phyloP scores from a whole-genome alignment of 2,113 vertebrate species.

The Phylloscopus trochiloides region DNA sequence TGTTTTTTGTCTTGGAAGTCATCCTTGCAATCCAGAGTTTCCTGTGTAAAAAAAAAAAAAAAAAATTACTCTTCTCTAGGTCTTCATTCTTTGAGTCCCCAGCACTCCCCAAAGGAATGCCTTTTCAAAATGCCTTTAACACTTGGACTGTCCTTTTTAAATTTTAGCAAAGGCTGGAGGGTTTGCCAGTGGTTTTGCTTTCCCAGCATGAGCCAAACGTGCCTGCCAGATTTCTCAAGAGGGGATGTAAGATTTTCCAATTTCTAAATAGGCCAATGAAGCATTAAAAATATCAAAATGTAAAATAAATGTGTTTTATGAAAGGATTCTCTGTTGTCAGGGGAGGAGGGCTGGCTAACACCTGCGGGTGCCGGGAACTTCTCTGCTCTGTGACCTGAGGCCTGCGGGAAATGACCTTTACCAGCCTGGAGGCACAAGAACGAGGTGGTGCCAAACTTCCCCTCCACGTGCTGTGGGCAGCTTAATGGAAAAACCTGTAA shows the following conservation, averaged over 20 bases:
- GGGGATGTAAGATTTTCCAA: conserved; percentile 68
- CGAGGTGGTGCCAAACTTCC: conserved; percentile 29
- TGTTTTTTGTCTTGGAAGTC: background rate
- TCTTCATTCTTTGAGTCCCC: background rate
- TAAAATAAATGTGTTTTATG: conserved; percentile 65
- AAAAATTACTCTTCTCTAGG: background rate
- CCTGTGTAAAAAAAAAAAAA: background rate
- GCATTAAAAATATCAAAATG: conserved; percentile 55
- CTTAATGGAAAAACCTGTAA: conserved; percentile 59
- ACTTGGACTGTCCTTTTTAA: background rate
- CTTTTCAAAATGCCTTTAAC: background rate
- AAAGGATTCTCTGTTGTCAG: conserved; percentile 73
- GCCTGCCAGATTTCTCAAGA: conserved; percentile 52
- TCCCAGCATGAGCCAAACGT: conserved; percentile 24
- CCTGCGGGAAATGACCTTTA: conserved; percentile 47
- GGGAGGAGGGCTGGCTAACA: conserved; percentile 54
- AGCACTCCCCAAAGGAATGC: background rate
- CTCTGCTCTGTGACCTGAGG: conserved; percentile 50
- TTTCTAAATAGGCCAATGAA: conserved; percentile 61
- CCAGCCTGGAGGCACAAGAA: conserved; percentile 14
- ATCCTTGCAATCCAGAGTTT: background rate
- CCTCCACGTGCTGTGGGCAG: background rate
- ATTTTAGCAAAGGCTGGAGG: background rate
- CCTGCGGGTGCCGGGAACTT: conserved; percentile 11
- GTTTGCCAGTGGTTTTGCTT: conserved; percentile 48